Evolutionary conservation across 2,888 invertebrate species (phyloP).

Genomic region (Macrosoma leucophasiata): DNA sequence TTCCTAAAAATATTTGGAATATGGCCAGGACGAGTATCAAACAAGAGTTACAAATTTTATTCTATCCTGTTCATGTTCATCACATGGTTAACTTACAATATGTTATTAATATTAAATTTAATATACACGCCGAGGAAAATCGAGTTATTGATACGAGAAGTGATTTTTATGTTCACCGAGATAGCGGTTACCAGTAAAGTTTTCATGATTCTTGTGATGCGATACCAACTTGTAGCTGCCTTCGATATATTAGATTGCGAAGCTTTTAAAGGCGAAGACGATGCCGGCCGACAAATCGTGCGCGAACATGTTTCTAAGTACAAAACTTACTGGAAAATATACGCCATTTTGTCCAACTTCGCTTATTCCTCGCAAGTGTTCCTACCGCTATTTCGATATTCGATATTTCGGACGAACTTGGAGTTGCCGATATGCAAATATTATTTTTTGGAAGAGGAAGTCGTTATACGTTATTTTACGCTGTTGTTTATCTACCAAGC

Average conservation of each 20-base stretch:
- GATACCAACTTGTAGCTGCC: conserved; percentile 36
- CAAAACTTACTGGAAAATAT: conserved; percentile 34
- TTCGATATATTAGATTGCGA: conserved; percentile 47
- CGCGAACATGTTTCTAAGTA: conserved; percentile 32
- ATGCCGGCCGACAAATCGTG: conserved; percentile 33
- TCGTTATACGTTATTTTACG: conserved; percentile 36
- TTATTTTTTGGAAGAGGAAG: conserved; percentile 47
- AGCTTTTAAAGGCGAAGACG: conserved; percentile 38
- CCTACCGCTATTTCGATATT: conserved; percentile 35
- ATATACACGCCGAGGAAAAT: conserved; percentile 45
- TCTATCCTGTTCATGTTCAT: conserved; percentile 37
- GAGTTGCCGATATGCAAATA: conserved; percentile 54
- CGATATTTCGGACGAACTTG: conserved; percentile 33
- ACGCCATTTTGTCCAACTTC: conserved; percentile 32
- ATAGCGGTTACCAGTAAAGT: conserved; percentile 36
- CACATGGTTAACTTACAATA: conserved; percentile 38
- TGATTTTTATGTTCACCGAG: conserved; percentile 35
- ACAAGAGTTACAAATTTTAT: conserved; percentile 44
- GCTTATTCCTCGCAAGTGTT: conserved; percentile 36
- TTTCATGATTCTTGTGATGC: conserved; percentile 41
- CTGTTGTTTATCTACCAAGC: conserved; percentile 48
- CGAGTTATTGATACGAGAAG: conserved; percentile 47
- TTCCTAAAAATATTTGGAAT: neutral
- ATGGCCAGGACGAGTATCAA: conserved; percentile 26
- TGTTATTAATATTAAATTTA: conserved; percentile 46